A percentile compares a stretch with the other conserved stretches of the same genome.
Evolutionary conservation across 2,113 vertebrate genomes (phyloP).

Genomic region (Heloderma charlesbogerti): DNA sequence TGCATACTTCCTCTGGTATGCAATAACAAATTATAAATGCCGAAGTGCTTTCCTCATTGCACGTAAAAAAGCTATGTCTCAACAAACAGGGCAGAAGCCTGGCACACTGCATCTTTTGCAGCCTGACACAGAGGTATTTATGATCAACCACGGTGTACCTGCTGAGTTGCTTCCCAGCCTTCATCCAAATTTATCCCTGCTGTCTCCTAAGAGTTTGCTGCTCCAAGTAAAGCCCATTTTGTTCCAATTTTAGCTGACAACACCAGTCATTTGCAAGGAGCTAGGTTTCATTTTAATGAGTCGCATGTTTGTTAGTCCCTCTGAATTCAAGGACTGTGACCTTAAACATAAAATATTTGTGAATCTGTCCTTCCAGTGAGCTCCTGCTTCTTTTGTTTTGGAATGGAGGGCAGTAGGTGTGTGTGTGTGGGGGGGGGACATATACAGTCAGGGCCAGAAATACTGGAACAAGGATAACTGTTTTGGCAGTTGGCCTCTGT

Average conservation of each 20-base stretch:
- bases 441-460: too few relatives aligned
- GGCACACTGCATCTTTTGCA: background rate
- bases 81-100: constrained; percentile 13
- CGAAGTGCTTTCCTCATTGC: constrained; percentile 35
- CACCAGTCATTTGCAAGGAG: background rate
- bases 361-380: background rate
- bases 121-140: constrained; percentile 8
- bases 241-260: background rate
- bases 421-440: too few relatives aligned
- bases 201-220: background rate
- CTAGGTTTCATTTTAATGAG: background rate
- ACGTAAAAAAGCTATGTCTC: constrained; percentile 35
- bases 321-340: background rate
- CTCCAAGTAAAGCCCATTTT: background rate
- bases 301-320: background rate
- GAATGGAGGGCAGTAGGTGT: background rate
- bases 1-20: constrained; percentile 54
- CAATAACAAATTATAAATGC: constrained; percentile 69
- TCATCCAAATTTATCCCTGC: background rate
- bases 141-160: background rate
- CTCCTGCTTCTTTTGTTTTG: background rate
- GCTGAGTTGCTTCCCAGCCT: background rate
- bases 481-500: too few relatives aligned
- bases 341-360: background rate
- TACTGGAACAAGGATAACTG: too few relatives aligned